Evolutionary conservation across 1,140 invertebrate genomes (phyloP).

Genomic region (Luehdorfia chinensis): DNA sequence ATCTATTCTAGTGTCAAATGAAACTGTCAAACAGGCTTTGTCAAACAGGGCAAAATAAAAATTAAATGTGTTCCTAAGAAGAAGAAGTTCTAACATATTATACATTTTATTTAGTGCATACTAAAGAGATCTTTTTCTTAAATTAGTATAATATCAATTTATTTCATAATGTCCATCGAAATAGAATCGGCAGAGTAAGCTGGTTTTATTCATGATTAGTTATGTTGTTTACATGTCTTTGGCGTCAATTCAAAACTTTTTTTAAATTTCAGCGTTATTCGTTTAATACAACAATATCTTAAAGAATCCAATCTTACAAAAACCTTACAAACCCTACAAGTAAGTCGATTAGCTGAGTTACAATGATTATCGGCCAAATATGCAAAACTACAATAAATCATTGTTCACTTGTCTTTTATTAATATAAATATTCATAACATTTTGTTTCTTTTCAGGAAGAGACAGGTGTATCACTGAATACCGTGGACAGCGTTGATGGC

Average conservation of each 20-base stretch:
- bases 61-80: too few relatives aligned
- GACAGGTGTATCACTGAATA: slow-evolving; percentile 98
- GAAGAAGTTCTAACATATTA: too few relatives aligned
- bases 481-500: slow-evolving; percentile 98
- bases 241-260: slow-evolving; percentile 17
- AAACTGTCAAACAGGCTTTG: too few relatives aligned
- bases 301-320: slow-evolving; percentile 98
- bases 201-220: slow-evolving; percentile 65
- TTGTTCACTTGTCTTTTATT: too few relatives aligned
- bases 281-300: slow-evolving; percentile 98
- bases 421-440: slow-evolving; percentile 4
- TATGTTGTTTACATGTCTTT: slow-evolving; percentile 27
- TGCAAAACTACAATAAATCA: too few relatives aligned
- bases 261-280: slow-evolving; percentile 89
- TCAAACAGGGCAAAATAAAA: too few relatives aligned
- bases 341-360: slow-evolving; percentile 57
- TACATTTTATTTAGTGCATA: too few relatives aligned
- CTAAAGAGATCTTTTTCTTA: too few relatives aligned
- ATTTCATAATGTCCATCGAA: slow-evolving; percentile 92
- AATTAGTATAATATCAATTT: too few relatives aligned
- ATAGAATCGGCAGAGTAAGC: slow-evolving; percentile 99
- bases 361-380: neutral
- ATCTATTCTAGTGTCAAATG: too few relatives aligned
- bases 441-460: slow-evolving; percentile 86
- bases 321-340: slow-evolving; percentile 94